Percentiles rank a stretch among this genome's conserved stretches.
phyloP scores from a whole-genome alignment of 2,113 vertebrate species.

The Actinemys pallida region DNA sequence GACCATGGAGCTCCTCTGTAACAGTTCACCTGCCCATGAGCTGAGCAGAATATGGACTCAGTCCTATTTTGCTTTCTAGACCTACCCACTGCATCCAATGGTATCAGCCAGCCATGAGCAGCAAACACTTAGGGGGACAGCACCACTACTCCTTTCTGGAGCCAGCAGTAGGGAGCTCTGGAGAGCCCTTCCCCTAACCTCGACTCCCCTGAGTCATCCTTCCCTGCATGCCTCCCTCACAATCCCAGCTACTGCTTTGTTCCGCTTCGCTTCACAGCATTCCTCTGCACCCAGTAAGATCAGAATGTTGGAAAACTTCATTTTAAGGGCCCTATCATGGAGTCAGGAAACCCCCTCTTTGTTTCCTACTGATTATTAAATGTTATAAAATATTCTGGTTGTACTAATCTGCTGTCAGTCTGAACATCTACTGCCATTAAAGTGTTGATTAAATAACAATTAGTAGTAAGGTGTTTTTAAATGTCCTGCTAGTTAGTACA shows the following conservation, averaged over 20 bases:
- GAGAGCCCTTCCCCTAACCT: background rate
- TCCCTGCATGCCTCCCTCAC: background rate
- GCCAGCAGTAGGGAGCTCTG: background rate
- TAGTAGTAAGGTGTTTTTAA: background rate
- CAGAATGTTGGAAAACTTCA: background rate
- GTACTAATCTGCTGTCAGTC: background rate
- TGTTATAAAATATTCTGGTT: background rate
- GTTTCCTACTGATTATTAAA: background rate
- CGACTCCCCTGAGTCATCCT: background rate
- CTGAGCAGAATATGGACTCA: background rate
- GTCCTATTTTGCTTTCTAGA: background rate
- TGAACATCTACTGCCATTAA: background rate
- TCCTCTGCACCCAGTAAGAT: background rate
- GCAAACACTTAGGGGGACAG: background rate
- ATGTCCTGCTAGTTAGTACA: background rate
- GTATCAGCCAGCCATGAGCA: background rate
- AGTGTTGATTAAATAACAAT: background rate
- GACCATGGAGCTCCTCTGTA: fast-evolving
- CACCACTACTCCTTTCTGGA: background rate
- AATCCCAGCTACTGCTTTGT: background rate
- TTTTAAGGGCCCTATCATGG: background rate
- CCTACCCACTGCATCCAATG: fast-evolving
- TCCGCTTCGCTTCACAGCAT: background rate
- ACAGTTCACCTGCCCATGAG: background rate
- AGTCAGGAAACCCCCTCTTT: background rate